These are phyloP conservation scores for Adelognathus sp. DNA, from an alignment of 2,888 invertebrate genomes.

Conservation along the genomic window DNA sequence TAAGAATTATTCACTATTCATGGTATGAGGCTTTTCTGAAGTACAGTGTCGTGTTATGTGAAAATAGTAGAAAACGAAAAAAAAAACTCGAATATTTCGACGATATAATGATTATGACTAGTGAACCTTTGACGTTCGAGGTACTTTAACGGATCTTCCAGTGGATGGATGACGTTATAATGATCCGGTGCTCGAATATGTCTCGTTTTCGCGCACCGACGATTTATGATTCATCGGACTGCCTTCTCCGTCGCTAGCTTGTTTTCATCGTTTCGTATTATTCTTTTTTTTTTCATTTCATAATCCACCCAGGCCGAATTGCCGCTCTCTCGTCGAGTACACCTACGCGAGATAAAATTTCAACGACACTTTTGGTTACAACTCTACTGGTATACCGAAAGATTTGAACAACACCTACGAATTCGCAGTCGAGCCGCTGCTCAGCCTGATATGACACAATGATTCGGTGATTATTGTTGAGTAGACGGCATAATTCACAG, in stretches of 20 bases:
- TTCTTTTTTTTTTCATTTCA: constrained; percentile 14
- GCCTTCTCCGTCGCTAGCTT: background rate
- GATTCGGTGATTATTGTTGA: background rate
- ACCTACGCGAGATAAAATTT: constrained; percentile 36
- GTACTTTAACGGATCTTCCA: background rate
- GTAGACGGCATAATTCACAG: background rate
- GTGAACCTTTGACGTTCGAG: background rate
- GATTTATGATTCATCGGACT: constrained; percentile 36
- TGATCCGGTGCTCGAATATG: background rate
- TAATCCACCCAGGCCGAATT: background rate
- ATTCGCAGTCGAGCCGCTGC: background rate
- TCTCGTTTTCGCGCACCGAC: background rate
- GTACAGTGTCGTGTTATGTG: no score
- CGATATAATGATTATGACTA: no score
- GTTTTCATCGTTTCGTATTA: constrained; percentile 4
- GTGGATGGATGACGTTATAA: constrained; percentile 35
- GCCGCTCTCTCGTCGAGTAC: background rate
- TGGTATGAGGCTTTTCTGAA: no score
- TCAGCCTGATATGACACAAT: background rate
- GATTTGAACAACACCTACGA: constrained; percentile 29
- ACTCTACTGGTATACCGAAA: background rate
- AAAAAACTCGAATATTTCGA: no score
- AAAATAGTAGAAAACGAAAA: no score
- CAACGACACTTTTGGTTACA: background rate
- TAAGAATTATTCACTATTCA: no score